Percentiles rank a stretch among this genome's conserved stretches.
phyloP scores from a whole-genome alignment of 92 coral and sea anemone genomes.

The Pocillopora grandis region DNA sequence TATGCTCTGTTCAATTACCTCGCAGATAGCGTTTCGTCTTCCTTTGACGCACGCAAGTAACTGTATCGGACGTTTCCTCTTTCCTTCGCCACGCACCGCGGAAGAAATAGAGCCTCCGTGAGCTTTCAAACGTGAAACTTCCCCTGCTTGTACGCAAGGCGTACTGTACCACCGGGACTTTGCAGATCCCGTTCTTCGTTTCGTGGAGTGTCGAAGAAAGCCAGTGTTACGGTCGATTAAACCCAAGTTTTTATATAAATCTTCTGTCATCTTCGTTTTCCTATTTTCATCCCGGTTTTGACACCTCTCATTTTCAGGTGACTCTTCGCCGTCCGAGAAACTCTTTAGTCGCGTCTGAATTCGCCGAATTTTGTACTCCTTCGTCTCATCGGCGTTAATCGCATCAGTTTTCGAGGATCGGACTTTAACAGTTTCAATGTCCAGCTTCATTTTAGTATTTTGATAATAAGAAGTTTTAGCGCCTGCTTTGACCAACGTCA shows the following conservation, averaged over 20 bases:
- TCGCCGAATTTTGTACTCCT: not conserved
- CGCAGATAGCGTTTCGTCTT: slow-evolving; percentile 45
- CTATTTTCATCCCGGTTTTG: not conserved
- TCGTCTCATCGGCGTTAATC: not conserved
- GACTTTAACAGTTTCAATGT: not conserved
- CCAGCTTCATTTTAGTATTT: slow-evolving; percentile 3
- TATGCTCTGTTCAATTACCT: slow-evolving; percentile 31
- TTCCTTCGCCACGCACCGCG: not conserved
- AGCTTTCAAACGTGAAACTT: not conserved
- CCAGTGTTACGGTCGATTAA: not conserved
- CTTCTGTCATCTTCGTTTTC: not conserved
- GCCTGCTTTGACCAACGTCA: not conserved
- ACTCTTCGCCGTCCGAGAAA: not conserved
- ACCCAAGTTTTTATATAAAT: not conserved
- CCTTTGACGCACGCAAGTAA: not conserved
- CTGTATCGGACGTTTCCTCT: not conserved
- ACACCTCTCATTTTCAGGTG: not conserved
- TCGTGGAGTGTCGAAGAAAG: not conserved
- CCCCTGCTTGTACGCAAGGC: not conserved
- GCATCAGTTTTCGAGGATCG: not conserved
- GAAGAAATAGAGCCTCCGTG: not conserved
- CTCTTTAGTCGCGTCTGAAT: not conserved
- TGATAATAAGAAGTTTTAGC: not conserved
- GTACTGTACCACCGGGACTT: not conserved
- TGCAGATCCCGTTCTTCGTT: not conserved